Evolutionary conservation across 2,113 vertebrate genomes (phyloP), one percentile per base, ranked within the genome.

Genomic region (Dipodomys ordii): DNA sequence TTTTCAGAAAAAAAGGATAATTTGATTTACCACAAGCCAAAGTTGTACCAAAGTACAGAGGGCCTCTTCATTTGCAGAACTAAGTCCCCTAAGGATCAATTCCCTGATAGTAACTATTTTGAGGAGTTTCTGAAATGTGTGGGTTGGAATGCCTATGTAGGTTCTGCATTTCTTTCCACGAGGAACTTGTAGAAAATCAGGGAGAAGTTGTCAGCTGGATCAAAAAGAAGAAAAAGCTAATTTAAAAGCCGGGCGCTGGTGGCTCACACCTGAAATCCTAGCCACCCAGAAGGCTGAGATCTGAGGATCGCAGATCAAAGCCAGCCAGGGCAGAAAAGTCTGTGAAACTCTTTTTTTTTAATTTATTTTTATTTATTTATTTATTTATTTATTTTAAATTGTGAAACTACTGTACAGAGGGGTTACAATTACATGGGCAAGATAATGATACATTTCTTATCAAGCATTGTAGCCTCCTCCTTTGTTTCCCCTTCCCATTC

Each of bases 21-120:
- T 99, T 99, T 98, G 99, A 99, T 98, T 99, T 99, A 98, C 15
- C 99, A 99, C 97, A 99, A 99, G 98, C 99, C 99, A 95, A 99
- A 99, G 98, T 99, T 99, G 98, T 99, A 99, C 98, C 98, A 99
- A 96, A 99, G 99, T 98, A 98, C 99, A 98, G 99, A 99, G 10
- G 99, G 99, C 91, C 99, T 99, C 98, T 99, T 99, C 97, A 99
- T 99, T 98, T 99, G 99, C 98, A 98, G 99, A 80, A 99, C 99
- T 9, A 99, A 99, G 92, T 99, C 99, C 60, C 99, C 99, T 80
- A 99, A 99, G 97, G 99, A 99, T 73, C 99, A 99, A 74, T 99
- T 99, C 97, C 99, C 99, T 3, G 99, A 99, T 98, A 99, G 99
- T 97, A 99, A 99, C 93, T 99, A 99, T 0, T 99, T 99, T 97